Percentiles rank a stretch among this genome's conserved stretches.
phyloP scores from a whole-genome alignment of 2,797 vertebrate genomes.

The Pagetopsis macropterus region DNA sequence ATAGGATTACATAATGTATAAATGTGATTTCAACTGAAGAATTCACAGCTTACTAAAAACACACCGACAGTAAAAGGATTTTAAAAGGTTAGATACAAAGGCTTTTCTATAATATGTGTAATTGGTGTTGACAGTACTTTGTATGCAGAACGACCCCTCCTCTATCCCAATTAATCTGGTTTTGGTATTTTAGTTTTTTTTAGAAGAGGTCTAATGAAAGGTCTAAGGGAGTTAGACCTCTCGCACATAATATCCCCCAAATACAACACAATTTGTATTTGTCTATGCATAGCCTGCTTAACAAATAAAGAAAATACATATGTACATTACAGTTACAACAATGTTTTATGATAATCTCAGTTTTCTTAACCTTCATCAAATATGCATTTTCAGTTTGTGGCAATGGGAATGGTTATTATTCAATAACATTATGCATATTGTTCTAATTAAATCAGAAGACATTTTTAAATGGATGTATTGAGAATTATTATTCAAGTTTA shows the following conservation, averaged over 20 bases:
- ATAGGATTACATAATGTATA: neutral
- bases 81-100: neutral
- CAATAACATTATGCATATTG: neutral
- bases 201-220: neutral
- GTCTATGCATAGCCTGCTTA: neutral
- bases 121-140: neutral
- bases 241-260: neutral
- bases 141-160: neutral
- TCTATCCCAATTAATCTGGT: neutral
- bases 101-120: neutral
- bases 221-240: neutral
- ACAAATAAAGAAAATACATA: neutral
- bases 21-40: neutral
- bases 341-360: neutral
- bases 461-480: no score
- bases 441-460: no score
- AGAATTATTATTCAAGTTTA: neutral
- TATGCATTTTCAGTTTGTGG: neutral
- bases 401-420: neutral
- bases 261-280: neutral
- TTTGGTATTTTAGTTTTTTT: neutral
- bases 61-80: neutral
- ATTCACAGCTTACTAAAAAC: no score
- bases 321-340: neutral
- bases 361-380: neutral